phyloP scores from a whole-genome alignment of 1,140 invertebrate genomes.

The Leguminivora glycinivorella region DNA sequence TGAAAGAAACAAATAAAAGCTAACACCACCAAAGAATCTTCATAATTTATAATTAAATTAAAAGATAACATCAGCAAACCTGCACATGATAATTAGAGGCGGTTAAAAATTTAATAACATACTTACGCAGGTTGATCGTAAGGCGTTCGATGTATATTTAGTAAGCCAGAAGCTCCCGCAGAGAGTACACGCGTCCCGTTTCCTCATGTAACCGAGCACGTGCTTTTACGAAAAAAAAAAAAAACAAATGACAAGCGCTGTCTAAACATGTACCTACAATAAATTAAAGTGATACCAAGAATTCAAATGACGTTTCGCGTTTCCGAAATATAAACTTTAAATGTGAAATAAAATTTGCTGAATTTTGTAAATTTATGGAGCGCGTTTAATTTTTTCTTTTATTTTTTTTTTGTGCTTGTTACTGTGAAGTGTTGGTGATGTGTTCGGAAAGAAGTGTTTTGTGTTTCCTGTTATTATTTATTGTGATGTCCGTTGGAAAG shows the following conservation, averaged over 20 bases:
- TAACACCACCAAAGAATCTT: not conserved
- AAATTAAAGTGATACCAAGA: not conserved
- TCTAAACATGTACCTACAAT: not conserved
- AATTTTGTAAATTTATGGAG: constrained; percentile 4
- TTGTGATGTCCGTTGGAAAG: constrained; percentile 47
- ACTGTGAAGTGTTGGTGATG: constrained; percentile 50
- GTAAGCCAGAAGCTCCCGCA: constrained; percentile 18
- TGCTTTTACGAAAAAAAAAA: constrained; percentile 18
- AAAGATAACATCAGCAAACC: constrained; percentile 19
- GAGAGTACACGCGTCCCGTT: constrained; percentile 9
- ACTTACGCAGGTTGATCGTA: constrained; percentile 6
- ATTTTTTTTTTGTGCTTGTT: constrained; percentile 8
- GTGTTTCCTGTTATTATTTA: constrained; percentile 45
- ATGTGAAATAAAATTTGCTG: not conserved
- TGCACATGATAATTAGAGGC: constrained; percentile 17
- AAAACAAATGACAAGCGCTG: not conserved
- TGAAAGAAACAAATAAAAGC: not conserved
- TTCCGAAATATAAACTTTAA: not conserved
- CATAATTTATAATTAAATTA: constrained; percentile 24
- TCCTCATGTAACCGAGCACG: constrained; percentile 4
- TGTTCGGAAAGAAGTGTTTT: constrained; percentile 47
- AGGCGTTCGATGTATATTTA: constrained; percentile 25
- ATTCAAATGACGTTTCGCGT: not conserved
- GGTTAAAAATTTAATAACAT: constrained; percentile 28
- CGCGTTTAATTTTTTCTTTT: not conserved